phyloP scores from a whole-genome alignment of 2,797 vertebrate species.

The Oreonectes daqikongensis region DNA sequence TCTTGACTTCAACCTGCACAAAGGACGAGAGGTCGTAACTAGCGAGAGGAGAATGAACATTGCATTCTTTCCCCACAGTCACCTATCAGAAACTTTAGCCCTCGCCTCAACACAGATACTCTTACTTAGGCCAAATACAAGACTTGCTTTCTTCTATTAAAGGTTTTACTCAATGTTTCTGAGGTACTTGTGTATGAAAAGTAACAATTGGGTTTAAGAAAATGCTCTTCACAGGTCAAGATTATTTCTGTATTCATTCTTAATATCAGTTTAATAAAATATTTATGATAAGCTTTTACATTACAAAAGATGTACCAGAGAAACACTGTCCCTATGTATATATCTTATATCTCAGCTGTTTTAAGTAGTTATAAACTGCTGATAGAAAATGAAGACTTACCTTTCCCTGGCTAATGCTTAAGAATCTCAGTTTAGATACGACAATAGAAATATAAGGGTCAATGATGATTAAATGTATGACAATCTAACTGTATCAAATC shows the following conservation, averaged over 20 bases:
- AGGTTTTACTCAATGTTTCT: constrained; percentile 83
- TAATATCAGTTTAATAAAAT: too few species aligned
- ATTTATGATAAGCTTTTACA: background rate
- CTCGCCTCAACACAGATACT: constrained; percentile 64
- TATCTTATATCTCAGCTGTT: constrained; percentile 69
- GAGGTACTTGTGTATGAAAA: constrained; percentile 79
- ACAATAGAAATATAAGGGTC: constrained; percentile 85
- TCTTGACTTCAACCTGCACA: constrained; percentile 99
- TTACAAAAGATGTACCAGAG: constrained; percentile 83
- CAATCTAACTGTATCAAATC: constrained; percentile 87
- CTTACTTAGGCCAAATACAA: constrained; percentile 77
- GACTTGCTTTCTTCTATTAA: constrained; percentile 59
- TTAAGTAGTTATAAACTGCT: constrained; percentile 79
- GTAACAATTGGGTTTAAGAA: background rate
- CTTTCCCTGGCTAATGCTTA: constrained; percentile 95
- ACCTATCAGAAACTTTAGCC: constrained; percentile 73
- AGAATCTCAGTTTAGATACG: constrained; percentile 88
- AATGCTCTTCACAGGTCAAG: background rate
- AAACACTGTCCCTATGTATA: constrained; percentile 80
- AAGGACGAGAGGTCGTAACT: constrained; percentile 79
- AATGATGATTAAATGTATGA: constrained; percentile 90
- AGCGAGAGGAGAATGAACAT: constrained; percentile 66
- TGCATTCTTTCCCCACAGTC: constrained; percentile 62
- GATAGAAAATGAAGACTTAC: constrained; percentile 97
- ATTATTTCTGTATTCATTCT: too few species aligned